These are phyloP conservation scores for Telenomus remus DNA, from an alignment of 1,140 invertebrate genomes.

Conservation along the genomic window DNA sequence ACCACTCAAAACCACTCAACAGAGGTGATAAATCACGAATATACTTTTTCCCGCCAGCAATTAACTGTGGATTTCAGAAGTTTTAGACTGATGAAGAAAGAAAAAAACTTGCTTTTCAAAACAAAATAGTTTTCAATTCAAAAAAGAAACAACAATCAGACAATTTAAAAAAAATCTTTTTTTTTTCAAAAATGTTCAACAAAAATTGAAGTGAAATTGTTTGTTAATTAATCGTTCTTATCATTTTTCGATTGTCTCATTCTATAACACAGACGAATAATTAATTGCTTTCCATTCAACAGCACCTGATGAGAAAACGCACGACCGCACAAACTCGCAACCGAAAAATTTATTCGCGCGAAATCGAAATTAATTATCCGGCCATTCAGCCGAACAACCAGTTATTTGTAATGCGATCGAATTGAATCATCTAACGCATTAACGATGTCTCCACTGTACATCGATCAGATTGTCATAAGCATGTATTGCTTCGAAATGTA, in stretches of 20 bases:
- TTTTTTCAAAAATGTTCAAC: no score
- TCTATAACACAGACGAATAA: no score
- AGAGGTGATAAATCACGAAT: not conserved
- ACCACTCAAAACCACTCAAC: not conserved
- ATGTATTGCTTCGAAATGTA: conserved; percentile 53
- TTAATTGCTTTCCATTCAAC: no score
- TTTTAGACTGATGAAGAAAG: no score
- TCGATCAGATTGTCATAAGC: conserved; percentile 34
- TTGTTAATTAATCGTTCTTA: no score
- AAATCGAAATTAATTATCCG: not conserved
- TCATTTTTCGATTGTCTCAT: no score
- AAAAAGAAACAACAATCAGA: no score
- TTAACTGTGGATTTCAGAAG: not conserved
- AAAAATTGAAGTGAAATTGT: no score
- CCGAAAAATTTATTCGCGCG: not conserved
- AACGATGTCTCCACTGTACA: conserved; percentile 33
- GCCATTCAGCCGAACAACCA: not conserved
- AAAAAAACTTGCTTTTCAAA: no score
- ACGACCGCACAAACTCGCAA: not conserved
- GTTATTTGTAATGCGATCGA: conserved; percentile 22
- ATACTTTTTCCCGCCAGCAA: not conserved
- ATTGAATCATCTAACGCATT: conserved; percentile 36
- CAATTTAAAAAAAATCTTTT: no score
- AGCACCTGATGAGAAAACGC: no score
- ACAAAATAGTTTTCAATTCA: no score